Evolutionary conservation across 1,140 invertebrate genomes (phyloP), one percentile per base, ranked within the genome.

Genomic region (Philopotamus ludificatus): DNA sequence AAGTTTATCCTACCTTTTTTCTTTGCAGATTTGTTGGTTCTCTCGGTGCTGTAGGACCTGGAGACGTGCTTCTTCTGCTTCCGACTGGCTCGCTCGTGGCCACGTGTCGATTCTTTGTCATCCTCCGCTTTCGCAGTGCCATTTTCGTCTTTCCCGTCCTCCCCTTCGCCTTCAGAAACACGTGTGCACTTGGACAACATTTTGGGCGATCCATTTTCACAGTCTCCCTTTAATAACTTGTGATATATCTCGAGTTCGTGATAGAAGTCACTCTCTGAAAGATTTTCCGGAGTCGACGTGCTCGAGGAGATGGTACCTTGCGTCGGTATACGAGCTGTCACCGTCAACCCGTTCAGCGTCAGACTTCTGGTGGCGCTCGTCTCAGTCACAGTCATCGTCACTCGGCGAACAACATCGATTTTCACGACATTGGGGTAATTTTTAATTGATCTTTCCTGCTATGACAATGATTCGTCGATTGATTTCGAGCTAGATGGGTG

Each of bases 181-280:
- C 64, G 63, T 55, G 57, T 23, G 47, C 62, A 68, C 64, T 70
- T 70, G 20, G 67, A 58, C 53, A 55, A 28, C 51, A 57, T 59
- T 57, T 66, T 70, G 0, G 68, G 68, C 22, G 68, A 70, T 21
- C 68, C 68, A 70, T 70, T 66, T 12, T 65, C 69, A 50, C 69
- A 70, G 63, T 67, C 66, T 0, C 69, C 69, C 39, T 60, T 70
- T 39, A 70, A 45, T 57, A 70, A 59, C 62, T 70, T 70, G 44
- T 70, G 69, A 63, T 70, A 70, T 58, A 70, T 70, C 49, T 70
- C 69, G 44, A 70, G 47, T 41, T 70, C 69, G 66, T 70, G 69
- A 54, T 70, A 70, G 51, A 70, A 70, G 42, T 70, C 69, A 26
- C 65, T 67, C 49, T 70, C 69, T 12, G 69, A 67, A 15, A 70